Conservation (phyloP, 35 echinoderm and acorn worm species). For the Anneissia japonica region DNA sequence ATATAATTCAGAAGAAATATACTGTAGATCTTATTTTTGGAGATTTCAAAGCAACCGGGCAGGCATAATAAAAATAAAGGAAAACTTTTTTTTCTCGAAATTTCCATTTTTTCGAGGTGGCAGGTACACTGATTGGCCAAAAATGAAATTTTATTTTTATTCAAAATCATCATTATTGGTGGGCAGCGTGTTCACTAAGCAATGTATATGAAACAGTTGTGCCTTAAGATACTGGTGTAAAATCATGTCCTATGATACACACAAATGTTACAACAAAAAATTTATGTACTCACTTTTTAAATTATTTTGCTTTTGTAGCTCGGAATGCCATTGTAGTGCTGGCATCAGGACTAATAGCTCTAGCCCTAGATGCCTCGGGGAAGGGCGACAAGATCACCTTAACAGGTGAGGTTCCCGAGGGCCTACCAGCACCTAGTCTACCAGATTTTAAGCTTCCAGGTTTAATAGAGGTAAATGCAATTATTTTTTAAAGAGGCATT, state of each 20-base stretch:
- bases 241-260: neutral
- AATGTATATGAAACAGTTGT: too few relatives aligned
- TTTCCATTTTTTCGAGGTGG: too few relatives aligned
- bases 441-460: constrained; percentile 46
- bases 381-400: constrained; percentile 27
- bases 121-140: too few relatives aligned
- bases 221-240: too few relatives aligned
- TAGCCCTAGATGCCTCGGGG: constrained; percentile 25
- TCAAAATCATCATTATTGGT: too few relatives aligned
- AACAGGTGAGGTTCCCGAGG: constrained; percentile 36
- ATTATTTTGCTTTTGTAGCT: constrained; percentile 26
- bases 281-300: neutral
- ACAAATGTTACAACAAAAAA: neutral
- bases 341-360: constrained; percentile 37
- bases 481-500: neutral
- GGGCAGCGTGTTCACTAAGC: too few relatives aligned
- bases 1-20: too few relatives aligned
- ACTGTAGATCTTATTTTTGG: too few relatives aligned
- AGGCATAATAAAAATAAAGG: too few relatives aligned
- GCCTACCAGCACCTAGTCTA: constrained; percentile 30
- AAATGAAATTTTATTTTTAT: too few relatives aligned
- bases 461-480: neutral
- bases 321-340: constrained; percentile 66
- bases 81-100: too few relatives aligned
- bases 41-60: too few relatives aligned